Conservation (phyloP, 2,113 vertebrate species). For the Stigmatopora nigra region DNA sequence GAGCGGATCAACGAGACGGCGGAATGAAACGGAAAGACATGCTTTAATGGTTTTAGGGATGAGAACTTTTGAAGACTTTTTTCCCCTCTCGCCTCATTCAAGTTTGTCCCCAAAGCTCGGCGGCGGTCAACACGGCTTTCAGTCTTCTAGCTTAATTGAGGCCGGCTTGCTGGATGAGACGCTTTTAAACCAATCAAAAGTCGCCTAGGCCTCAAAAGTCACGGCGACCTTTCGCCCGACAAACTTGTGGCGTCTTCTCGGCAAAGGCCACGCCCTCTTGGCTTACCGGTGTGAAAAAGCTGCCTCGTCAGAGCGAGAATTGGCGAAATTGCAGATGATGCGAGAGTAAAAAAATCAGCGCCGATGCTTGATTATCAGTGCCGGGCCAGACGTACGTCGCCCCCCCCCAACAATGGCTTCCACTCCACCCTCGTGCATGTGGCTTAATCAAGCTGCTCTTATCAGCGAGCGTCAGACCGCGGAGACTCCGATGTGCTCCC, state of each 20-base stretch:
- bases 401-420: conserved; percentile 57
- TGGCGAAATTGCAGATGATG: conserved; percentile 8
- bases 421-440: conserved; percentile 29
- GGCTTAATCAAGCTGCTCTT: conserved; percentile 62
- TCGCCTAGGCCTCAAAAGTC: conserved; percentile 27
- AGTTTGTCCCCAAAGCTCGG: conserved; percentile 34
- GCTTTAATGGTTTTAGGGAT: conserved; percentile 63
- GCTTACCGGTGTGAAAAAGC: not conserved
- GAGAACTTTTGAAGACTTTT: conserved; percentile 38
- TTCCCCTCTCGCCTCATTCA: conserved; percentile 31
- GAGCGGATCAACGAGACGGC: conserved; percentile 45
- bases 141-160: conserved; percentile 32
- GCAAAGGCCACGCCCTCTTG: not conserved
- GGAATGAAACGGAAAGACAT: conserved; percentile 55
- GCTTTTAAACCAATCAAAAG: conserved; percentile 36
- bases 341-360: conserved; percentile 40
- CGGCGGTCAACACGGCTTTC: conserved; percentile 41
- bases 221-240: conserved; percentile 24
- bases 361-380: conserved; percentile 65
- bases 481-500: conserved; percentile 62
- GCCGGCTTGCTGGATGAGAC: conserved; percentile 11
- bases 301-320: not conserved
- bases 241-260: conserved; percentile 4
- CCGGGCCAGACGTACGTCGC: conserved; percentile 61
- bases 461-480: conserved; percentile 67